Percentiles rank a stretch among this genome's conserved stretches.
phyloP scores from a whole-genome alignment of 64 coral and sea anemone species.

The Porites australiensis region DNA sequence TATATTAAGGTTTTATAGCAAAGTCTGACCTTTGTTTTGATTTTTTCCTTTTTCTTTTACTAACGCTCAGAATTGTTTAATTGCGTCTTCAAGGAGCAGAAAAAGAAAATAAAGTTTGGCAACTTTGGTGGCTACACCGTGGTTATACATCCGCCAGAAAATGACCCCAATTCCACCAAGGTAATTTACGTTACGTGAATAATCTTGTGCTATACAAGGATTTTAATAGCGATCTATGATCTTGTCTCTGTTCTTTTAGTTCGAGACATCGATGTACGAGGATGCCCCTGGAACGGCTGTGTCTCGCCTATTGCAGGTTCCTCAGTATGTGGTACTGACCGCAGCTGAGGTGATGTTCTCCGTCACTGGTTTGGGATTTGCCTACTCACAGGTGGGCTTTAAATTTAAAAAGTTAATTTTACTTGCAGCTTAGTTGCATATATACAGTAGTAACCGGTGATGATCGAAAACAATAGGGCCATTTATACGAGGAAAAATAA shows the following conservation, averaged over 20 bases:
- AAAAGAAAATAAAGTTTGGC: constrained; percentile 75
- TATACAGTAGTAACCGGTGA: not conserved
- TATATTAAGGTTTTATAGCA: too few relatives aligned
- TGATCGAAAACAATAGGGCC: too few relatives aligned
- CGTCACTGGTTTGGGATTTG: constrained; percentile 88
- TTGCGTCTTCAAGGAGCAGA: constrained; percentile 50
- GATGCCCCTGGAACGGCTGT: constrained; percentile 84
- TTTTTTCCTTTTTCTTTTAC: too few relatives aligned
- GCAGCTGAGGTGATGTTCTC: constrained; percentile 95
- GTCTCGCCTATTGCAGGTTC: constrained; percentile 86
- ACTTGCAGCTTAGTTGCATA: not conserved
- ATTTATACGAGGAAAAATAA: too few relatives aligned
- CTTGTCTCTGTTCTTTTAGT: constrained; percentile 38
- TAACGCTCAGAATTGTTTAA: too few relatives aligned
- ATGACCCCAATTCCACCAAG: constrained; percentile 17
- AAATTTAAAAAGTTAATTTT: not conserved
- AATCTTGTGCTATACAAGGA: not conserved
- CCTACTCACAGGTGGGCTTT: constrained; percentile 85
- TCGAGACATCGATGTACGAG: constrained; percentile 70
- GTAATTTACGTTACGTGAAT: not conserved
- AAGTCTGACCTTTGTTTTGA: too few relatives aligned
- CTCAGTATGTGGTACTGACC: constrained; percentile 90
- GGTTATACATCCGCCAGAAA: constrained; percentile 62
- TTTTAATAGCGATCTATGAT: not conserved
- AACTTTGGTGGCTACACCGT: constrained; percentile 90